A percentile compares a stretch with the other conserved stretches of the same genome.
Evolutionary conservation across 2,888 invertebrate species (phyloP).

Genomic region (Drosophila falleni): DNA sequence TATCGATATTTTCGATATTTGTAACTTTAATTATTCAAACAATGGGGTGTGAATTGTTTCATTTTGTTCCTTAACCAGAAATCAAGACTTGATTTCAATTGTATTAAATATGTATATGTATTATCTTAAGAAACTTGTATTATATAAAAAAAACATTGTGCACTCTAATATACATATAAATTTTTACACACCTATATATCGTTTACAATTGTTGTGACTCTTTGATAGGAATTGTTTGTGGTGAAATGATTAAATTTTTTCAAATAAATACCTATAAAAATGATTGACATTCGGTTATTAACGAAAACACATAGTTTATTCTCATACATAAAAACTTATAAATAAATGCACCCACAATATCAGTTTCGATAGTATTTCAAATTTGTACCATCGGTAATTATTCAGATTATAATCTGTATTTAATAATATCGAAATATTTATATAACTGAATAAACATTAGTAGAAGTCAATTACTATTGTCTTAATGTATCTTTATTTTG

Average conservation of each 20-base stretch:
- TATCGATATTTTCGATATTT: constrained; percentile 10
- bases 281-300: neutral
- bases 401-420: too few species aligned
- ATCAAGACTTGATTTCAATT: constrained; percentile 6
- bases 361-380: too few species aligned
- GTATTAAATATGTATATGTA: constrained; percentile 2
- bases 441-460: neutral
- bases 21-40: constrained; percentile 1
- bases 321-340: too few species aligned
- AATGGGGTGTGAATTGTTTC: neutral
- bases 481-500: neutral
- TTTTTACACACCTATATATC: constrained; percentile 6
- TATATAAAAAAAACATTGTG: constrained; percentile 1
- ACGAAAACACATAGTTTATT: too few species aligned
- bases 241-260: neutral
- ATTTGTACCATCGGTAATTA: too few species aligned
- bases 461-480: neutral
- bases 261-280: neutral
- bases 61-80: constrained; percentile 31
- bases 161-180: constrained; percentile 16
- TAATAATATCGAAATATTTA: neutral
- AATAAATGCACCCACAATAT: too few species aligned
- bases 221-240: too few species aligned
- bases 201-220: neutral
- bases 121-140: constrained; percentile 16